These are phyloP conservation scores for Pygmarrhopalites habei DNA, from an alignment of 1,140 invertebrate genomes.

Conservation along the genomic window DNA sequence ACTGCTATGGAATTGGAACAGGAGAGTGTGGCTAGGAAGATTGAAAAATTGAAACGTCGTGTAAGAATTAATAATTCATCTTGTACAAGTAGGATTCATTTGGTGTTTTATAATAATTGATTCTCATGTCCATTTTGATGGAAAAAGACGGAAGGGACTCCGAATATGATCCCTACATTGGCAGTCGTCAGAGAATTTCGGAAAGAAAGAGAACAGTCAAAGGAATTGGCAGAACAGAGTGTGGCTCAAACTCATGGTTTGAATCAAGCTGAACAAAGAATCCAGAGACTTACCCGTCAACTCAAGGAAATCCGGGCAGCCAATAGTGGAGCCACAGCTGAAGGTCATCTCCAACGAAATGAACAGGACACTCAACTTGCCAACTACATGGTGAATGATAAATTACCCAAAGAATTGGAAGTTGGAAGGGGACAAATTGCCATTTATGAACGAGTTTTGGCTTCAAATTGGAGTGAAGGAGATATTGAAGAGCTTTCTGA, in stretches of 20 bases:
- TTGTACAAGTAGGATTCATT: not conserved
- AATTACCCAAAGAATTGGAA: constrained; percentile 64
- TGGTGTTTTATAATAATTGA: not conserved
- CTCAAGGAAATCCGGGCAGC: constrained; percentile 52
- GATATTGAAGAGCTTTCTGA: constrained; percentile 9
- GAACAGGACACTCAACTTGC: constrained; percentile 60
- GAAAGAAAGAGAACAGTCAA: constrained; percentile 63
- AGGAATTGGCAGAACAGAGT: constrained; percentile 58
- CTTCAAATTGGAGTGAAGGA: constrained; percentile 44
- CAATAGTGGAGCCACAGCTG: constrained; percentile 51
- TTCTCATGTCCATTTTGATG: not conserved
- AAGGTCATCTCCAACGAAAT: constrained; percentile 44
- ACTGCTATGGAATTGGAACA: constrained; percentile 78
- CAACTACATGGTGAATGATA: constrained; percentile 65
- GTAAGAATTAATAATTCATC: constrained; percentile 39
- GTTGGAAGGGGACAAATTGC: constrained; percentile 57
- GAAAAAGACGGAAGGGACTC: constrained; percentile 48
- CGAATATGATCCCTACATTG: constrained; percentile 52
- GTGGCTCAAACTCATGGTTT: constrained; percentile 51
- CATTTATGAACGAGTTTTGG: constrained; percentile 59
- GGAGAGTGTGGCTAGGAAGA: constrained; percentile 62
- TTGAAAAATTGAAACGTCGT: constrained; percentile 63
- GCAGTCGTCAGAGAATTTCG: constrained; percentile 61
- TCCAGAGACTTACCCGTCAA: constrained; percentile 50
- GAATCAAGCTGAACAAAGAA: constrained; percentile 51